Conservation (phyloP, 1,140 invertebrate species). For the Cotesia vestalis region DNA sequence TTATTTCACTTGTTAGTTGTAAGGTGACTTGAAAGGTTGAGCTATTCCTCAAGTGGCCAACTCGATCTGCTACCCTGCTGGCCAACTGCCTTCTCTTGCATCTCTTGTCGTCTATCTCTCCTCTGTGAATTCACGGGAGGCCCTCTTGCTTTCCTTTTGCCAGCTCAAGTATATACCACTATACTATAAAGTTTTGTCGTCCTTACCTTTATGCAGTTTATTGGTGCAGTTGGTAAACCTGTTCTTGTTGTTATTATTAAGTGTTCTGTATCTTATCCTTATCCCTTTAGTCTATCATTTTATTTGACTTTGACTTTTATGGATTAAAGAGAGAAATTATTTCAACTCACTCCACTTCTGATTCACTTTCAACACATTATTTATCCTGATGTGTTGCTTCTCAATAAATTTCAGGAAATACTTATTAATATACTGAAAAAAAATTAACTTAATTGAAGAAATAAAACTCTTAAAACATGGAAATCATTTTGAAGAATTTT, state of each 20-base stretch:
- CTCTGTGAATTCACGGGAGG: background rate
- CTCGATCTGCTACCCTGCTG: conserved; percentile 16
- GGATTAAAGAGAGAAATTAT: conserved; percentile 9
- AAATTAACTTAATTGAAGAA: too few relatives aligned
- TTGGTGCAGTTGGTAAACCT: conserved; percentile 18
- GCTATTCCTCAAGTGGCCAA: conserved; percentile 15
- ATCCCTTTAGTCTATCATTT: conserved; percentile 2
- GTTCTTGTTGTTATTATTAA: conserved; percentile 2
- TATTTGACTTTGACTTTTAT: conserved; percentile 18
- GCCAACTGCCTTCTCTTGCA: conserved; percentile 7
- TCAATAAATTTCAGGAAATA: too few relatives aligned
- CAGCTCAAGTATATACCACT: background rate
- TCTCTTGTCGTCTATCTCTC: conserved; percentile 5
- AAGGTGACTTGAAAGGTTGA: conserved; percentile 13
- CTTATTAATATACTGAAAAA: too few relatives aligned
- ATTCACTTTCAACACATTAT: conserved; percentile 3
- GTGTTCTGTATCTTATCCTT: conserved; percentile 21
- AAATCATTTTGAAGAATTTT: too few relatives aligned
- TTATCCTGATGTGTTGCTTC: too few relatives aligned
- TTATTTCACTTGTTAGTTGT: conserved; percentile 6
- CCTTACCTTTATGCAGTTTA: background rate
- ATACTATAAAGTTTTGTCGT: background rate
- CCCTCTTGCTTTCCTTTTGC: background rate
- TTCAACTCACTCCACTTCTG: background rate
- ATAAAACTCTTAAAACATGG: too few relatives aligned